Conservation (phyloP, 2,888 invertebrate genomes). For the Leucania comma region DNA sequence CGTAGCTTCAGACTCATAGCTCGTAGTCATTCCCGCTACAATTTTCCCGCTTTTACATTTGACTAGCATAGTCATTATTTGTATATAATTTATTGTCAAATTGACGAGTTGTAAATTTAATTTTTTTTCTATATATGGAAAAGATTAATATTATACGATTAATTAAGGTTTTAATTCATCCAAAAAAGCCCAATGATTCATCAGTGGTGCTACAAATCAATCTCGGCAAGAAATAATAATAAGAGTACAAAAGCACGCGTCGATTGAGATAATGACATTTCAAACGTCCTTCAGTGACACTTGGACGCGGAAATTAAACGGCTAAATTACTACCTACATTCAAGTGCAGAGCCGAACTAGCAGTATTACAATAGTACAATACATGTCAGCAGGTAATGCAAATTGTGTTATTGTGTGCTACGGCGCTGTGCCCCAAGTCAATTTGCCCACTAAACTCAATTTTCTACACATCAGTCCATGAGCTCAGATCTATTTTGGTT, state of each 20-base stretch:
- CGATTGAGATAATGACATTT: constrained; percentile 74
- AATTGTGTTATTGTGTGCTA: constrained; percentile 48
- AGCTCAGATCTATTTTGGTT: constrained; percentile 68
- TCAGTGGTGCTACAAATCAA: constrained; percentile 47
- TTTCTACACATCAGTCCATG: constrained; percentile 48
- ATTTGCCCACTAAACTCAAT: constrained; percentile 46
- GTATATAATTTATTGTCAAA: too few relatives aligned
- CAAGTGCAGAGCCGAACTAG: constrained; percentile 63
- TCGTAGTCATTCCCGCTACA: constrained; percentile 19
- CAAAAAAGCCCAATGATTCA: constrained; percentile 56
- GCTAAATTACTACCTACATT: constrained; percentile 84
- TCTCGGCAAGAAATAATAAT: constrained; percentile 53
- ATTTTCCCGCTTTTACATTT: not conserved
- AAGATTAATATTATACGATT: constrained; percentile 17
- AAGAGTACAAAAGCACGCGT: constrained; percentile 66
- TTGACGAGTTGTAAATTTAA: not conserved
- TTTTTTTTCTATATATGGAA: constrained; percentile 3
- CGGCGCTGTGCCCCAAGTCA: constrained; percentile 40
- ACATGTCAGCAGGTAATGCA: constrained; percentile 42
- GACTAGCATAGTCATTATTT: too few relatives aligned
- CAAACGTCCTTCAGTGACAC: constrained; percentile 84
- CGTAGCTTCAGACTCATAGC: constrained; percentile 35
- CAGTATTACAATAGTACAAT: constrained; percentile 66
- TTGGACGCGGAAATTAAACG: constrained; percentile 85
- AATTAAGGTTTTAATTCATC: constrained; percentile 44